These are phyloP conservation scores for Drosophila nasuta DNA, from an alignment of 1,140 invertebrate genomes.

Conservation along the genomic window DNA sequence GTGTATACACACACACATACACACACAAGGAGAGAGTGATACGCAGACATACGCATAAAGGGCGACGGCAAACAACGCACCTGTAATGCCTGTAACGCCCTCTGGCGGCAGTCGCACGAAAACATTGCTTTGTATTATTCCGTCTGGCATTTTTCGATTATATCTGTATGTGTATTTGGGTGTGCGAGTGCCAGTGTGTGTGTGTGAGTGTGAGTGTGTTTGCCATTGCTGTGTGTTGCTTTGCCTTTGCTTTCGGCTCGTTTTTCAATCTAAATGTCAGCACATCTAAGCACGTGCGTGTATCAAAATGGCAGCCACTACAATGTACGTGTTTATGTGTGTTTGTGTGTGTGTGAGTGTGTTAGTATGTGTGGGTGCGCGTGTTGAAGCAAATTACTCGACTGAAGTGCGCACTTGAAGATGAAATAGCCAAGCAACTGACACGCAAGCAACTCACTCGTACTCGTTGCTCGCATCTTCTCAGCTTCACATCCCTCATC, in stretches of 20 bases:
- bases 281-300: constrained; percentile 61
- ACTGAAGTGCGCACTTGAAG: constrained; percentile 74
- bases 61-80: constrained; percentile 36
- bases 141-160: constrained; percentile 56
- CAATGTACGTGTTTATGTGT: constrained; percentile 4
- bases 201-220: constrained; percentile 29
- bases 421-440: constrained; percentile 73
- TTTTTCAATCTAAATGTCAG: constrained; percentile 80
- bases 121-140: constrained; percentile 78
- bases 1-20: not conserved
- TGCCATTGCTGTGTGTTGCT: constrained; percentile 32
- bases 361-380: constrained; percentile 48
- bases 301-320: constrained; percentile 59
- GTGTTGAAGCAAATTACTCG: constrained; percentile 74
- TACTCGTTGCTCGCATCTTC: constrained; percentile 9
- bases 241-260: constrained; percentile 68
- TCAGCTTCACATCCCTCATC: constrained; percentile 35
- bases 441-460: constrained; percentile 43
- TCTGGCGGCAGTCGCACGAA: constrained; percentile 60
- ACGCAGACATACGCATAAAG: constrained; percentile 10
- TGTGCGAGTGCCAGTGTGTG: not conserved
- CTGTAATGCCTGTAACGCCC: constrained; percentile 66
- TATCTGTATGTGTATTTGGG: constrained; percentile 1
- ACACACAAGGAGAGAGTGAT: not conserved
- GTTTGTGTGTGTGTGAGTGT: constrained; percentile 46